These are phyloP conservation scores for Himalopsyche anomala DNA, from an alignment of 2,888 invertebrate species.

Conservation along the genomic window DNA sequence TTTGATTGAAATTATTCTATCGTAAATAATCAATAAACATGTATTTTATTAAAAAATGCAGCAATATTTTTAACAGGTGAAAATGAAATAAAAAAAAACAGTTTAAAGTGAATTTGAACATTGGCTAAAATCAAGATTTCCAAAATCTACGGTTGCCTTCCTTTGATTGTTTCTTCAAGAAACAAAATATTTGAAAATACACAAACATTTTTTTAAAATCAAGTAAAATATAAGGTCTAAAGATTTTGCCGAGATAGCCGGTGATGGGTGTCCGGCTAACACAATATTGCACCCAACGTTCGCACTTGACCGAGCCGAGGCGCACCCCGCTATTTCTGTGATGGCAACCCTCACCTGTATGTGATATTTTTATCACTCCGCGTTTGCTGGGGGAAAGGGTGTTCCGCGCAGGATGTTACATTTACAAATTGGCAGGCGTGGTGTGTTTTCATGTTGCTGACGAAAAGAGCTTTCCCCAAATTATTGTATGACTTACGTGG, in stretches of 20 bases:
- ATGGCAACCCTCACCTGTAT: conserved; percentile 13
- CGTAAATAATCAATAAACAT: too few relatives aligned
- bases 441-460: background rate
- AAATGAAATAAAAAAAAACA: too few relatives aligned
- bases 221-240: too few relatives aligned
- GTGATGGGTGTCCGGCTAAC: background rate
- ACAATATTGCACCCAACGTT: background rate
- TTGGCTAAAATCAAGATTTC: too few relatives aligned
- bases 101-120: too few relatives aligned
- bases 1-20: too few relatives aligned
- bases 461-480: conserved; percentile 13
- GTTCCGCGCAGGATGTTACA: conserved; percentile 22
- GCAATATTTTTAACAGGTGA: too few relatives aligned
- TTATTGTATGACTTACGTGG: conserved; percentile 19
- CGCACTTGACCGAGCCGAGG: conserved; percentile 1
- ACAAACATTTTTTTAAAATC: too few relatives aligned
- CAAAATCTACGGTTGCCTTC: too few relatives aligned
- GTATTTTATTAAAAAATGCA: too few relatives aligned
- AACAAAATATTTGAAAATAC: too few relatives aligned
- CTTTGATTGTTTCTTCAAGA: too few relatives aligned
- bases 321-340: background rate
- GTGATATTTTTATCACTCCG: conserved; percentile 20
- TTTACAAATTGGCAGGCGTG: conserved; percentile 24
- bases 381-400: background rate
- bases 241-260: background rate